Percentiles rank a stretch among this genome's conserved stretches.
These are phyloP conservation scores for Heliangelus exortis DNA, from an alignment of 2,797 vertebrate genomes.

Conservation along the genomic window DNA sequence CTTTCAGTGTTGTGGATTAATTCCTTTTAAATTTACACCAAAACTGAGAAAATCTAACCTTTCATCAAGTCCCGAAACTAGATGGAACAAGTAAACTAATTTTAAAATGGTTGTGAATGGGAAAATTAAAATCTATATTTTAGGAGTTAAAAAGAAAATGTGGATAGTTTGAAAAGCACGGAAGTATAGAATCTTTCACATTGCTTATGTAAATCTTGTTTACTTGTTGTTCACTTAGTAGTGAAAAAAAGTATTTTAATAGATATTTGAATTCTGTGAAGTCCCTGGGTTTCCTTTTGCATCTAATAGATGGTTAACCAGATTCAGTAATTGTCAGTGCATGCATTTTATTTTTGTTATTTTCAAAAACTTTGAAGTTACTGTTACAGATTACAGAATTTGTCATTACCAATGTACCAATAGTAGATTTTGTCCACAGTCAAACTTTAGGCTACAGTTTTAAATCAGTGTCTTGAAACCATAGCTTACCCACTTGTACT, in stretches of 20 bases:
- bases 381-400: background rate
- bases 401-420: background rate
- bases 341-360: background rate
- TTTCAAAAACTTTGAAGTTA: background rate
- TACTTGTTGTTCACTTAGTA: background rate
- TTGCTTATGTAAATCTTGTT: background rate
- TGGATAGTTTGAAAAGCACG: background rate
- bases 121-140: background rate
- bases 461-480: background rate
- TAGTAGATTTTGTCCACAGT: background rate
- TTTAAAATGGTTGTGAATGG: background rate
- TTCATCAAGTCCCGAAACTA: background rate
- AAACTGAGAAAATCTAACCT: background rate
- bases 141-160: background rate
- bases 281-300: background rate
- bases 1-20: background rate
- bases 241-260: background rate
- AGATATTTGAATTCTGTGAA: background rate
- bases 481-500: background rate
- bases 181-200: background rate
- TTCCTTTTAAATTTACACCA: background rate
- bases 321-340: background rate
- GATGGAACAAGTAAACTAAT: background rate
- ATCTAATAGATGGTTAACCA: background rate
- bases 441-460: background rate